Conservation (phyloP, 2,888 invertebrate genomes). For the Heliothis peltigera region DNA sequence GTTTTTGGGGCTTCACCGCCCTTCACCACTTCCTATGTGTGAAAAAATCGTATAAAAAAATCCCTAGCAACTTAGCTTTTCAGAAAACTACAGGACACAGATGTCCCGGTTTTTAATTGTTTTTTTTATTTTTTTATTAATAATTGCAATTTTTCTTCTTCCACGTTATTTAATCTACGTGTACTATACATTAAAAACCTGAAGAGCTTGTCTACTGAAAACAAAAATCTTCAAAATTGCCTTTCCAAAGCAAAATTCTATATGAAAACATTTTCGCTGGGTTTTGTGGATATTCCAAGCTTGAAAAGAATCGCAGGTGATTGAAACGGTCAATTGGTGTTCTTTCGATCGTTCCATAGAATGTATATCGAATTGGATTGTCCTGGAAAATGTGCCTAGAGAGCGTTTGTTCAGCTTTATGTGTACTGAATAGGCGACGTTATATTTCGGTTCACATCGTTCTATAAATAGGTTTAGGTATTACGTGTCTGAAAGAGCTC, state of each 20-base stretch:
- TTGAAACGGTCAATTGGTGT: constrained; percentile 32
- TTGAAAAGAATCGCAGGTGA: constrained; percentile 37
- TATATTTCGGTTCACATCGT: not conserved
- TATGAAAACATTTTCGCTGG: not conserved
- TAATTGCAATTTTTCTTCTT: too few species aligned
- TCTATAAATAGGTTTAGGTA: not conserved
- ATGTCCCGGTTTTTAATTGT: too few species aligned
- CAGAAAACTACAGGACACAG: too few species aligned
- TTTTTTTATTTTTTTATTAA: too few species aligned
- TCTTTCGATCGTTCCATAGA: constrained; percentile 22
- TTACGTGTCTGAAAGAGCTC: not conserved
- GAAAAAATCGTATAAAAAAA: too few species aligned
- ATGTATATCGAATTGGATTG: constrained; percentile 28
- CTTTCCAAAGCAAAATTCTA: not conserved
- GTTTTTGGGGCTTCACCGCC: too few species aligned
- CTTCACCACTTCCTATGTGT: too few species aligned
- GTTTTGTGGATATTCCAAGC: constrained; percentile 10
- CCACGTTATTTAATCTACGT: too few species aligned
- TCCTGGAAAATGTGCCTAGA: constrained; percentile 7
- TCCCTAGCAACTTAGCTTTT: too few species aligned
- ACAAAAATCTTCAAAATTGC: too few species aligned
- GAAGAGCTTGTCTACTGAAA: too few species aligned
- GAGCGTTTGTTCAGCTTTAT: constrained; percentile 2
- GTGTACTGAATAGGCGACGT: not conserved
- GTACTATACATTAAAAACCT: too few species aligned